Conservation (phyloP, 2,888 invertebrate genomes). For the Pyrocoelia pectoralis region DNA sequence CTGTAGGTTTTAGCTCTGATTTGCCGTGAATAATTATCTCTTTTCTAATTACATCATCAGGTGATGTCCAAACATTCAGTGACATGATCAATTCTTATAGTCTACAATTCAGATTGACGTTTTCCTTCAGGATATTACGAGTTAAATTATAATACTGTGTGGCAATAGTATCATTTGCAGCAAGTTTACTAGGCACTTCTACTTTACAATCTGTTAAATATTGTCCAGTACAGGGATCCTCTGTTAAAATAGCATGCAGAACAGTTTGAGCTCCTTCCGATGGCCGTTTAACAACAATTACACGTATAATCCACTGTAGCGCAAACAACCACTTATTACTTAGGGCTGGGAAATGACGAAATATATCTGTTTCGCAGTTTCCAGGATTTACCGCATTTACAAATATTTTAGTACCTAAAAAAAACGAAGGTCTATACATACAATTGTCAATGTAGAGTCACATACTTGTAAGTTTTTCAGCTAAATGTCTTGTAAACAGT, state of each 20-base stretch:
- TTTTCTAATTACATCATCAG: conserved; percentile 54
- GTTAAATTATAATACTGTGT: conserved; percentile 54
- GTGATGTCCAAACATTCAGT: conserved; percentile 47
- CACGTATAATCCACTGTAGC: conserved; percentile 57
- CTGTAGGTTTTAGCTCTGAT: conserved; percentile 54
- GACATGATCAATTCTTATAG: conserved; percentile 45
- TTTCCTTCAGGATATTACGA: conserved; percentile 50
- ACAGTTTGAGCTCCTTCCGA: conserved; percentile 58
- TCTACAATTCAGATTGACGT: conserved; percentile 53
- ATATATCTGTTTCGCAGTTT: conserved; percentile 59
- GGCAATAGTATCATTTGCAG: conserved; percentile 49
- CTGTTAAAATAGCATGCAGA: conserved; percentile 56
- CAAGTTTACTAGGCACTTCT: conserved; percentile 50
- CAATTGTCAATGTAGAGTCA: not conserved
- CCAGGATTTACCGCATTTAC: conserved; percentile 61
- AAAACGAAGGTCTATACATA: too few species aligned
- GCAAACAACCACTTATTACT: conserved; percentile 53
- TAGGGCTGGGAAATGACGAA: conserved; percentile 55
- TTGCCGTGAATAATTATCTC: conserved; percentile 47
- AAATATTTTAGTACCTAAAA: conserved; percentile 56
- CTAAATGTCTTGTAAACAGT: conserved; percentile 55
- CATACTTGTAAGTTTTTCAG: conserved; percentile 52
- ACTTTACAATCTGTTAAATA: conserved; percentile 56
- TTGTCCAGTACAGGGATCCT: conserved; percentile 54
- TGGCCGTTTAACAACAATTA: conserved; percentile 56